Evolutionary conservation across 1,140 invertebrate genomes (phyloP), one percentile per base, ranked within the genome.

Genomic region (Microplitis demolitor): DNA sequence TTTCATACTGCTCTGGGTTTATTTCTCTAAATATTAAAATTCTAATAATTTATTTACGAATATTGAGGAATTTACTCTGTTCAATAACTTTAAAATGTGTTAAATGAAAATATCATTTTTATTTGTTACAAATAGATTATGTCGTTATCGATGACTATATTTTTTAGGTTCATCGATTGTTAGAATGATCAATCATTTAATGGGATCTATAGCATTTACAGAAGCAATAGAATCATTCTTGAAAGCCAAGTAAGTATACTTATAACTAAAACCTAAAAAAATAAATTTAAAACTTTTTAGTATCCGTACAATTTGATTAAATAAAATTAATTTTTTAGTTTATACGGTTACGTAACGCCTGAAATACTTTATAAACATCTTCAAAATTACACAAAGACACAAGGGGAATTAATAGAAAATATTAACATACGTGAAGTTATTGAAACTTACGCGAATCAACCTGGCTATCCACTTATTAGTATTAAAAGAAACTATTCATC

Each of bases 151-250:
- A 16, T n/a, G 24, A 8, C 45, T 72, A 34, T 3, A 6, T 16
- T 64, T 50, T 60, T 6, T 78, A 82, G 94, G 92, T 39, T 92
- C 91, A 0, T 89, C 91, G 8, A 83, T 96, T 13, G 85, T 96
- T 0, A 88, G 93, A 56, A 96, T 95, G 94, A 88, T 94, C 71
- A 84, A 91, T 35, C 88, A 91, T 76, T 88, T 92, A 62, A 87
- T 95, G 53, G 92, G 92, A 9, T 81, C 89, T 9, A 78, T 87
- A 0, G 89, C 89, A 1, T 95, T 93, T 76, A 83, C 89, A 31
- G 84, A 80, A 16, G 93, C 91, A 50, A 79, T 95, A 4, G 82
- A 83, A 54, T 83, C 76, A 11, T 93, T 92, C 77, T 82, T 95
- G 0, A 84, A 78, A 24, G 80, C 80, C 69, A 87, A 86, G 90